A percentile compares a stretch with the other conserved stretches of the same genome.
Conservation (phyloP, 2,113 vertebrate species). For the Laterallus jamaicensis region DNA sequence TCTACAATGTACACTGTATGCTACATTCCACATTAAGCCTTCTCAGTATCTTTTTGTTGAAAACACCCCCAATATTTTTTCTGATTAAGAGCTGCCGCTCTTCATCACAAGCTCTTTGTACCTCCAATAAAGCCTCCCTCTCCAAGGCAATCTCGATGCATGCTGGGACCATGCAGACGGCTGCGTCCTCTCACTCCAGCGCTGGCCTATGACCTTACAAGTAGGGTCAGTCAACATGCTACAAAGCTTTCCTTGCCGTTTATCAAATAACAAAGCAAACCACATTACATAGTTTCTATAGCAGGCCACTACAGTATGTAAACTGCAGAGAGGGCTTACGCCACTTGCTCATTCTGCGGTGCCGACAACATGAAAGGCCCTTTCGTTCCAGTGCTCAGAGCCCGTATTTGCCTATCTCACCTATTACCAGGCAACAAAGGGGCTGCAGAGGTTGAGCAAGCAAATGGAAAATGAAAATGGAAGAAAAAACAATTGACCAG, state of each 20-base stretch:
- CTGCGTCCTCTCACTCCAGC: not conserved
- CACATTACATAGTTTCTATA: conserved; percentile 60
- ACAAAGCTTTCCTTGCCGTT: conserved; percentile 58
- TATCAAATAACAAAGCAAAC: conserved; percentile 56
- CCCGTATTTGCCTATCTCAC: conserved; percentile 56
- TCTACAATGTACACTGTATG: accelerated
- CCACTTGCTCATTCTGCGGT: not conserved
- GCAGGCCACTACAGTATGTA: conserved; percentile 63
- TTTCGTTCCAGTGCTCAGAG: conserved; percentile 9
- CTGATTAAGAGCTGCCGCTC: conserved; percentile 16
- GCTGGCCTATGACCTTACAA: conserved; percentile 46
- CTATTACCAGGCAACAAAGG: conserved; percentile 61
- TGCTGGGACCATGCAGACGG: conserved; percentile 27
- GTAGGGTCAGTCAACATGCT: conserved; percentile 31
- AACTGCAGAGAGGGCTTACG: conserved; percentile 30
- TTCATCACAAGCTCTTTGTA: conserved; percentile 52
- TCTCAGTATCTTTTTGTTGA: not conserved
- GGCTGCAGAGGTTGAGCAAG: conserved; percentile 58
- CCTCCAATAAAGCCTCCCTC: conserved; percentile 73
- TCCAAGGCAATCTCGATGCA: conserved; percentile 56
- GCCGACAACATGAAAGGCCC: conserved; percentile 34
- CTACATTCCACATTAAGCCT: accelerated
- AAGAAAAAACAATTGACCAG: conserved; percentile 54
- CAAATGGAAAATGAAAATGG: conserved; percentile 48
- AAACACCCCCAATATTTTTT: not conserved